Evolutionary conservation across 2,113 vertebrate genomes (phyloP).

Genomic region (Gavialis gangeticus): DNA sequence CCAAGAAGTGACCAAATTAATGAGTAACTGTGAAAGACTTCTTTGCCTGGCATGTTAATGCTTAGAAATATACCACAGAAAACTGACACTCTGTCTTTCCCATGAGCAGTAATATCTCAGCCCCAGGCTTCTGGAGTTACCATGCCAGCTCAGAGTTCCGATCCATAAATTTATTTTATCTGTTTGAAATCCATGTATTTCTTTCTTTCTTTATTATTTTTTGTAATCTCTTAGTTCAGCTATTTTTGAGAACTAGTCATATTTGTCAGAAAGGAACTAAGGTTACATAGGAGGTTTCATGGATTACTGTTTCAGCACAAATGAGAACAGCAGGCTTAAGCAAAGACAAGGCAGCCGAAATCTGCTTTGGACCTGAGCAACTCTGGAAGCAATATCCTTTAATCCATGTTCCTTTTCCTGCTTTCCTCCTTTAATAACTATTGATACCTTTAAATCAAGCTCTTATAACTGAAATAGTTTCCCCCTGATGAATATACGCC

Average conservation of each 20-base stretch:
- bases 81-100: slow-evolving; percentile 16
- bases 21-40: slow-evolving; percentile 47
- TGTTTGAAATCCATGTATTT: slow-evolving; percentile 10
- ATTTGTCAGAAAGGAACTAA: slow-evolving; percentile 5
- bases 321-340: not conserved
- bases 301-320: not conserved
- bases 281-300: not conserved
- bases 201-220: not conserved
- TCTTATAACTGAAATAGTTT: not conserved
- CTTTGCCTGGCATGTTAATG: slow-evolving; percentile 7
- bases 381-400: not conserved
- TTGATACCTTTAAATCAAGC: accelerated
- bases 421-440: accelerated
- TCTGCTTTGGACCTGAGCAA: not conserved
- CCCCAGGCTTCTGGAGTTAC: not conserved
- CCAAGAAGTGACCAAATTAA: slow-evolving; percentile 33
- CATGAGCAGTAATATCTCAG: slow-evolving; percentile 18
- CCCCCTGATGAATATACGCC: not conserved
- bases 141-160: not conserved
- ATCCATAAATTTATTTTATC: slow-evolving; percentile 24
- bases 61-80: slow-evolving; percentile 42
- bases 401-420: not conserved
- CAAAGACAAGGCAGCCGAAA: not conserved
- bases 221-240: not conserved
- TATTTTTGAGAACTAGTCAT: slow-evolving; percentile 45